A percentile compares a stretch with the other conserved stretches of the same genome.
These are phyloP conservation scores for Ailurus styani DNA, from an alignment of 2,113 vertebrate species.

Conservation along the genomic window DNA sequence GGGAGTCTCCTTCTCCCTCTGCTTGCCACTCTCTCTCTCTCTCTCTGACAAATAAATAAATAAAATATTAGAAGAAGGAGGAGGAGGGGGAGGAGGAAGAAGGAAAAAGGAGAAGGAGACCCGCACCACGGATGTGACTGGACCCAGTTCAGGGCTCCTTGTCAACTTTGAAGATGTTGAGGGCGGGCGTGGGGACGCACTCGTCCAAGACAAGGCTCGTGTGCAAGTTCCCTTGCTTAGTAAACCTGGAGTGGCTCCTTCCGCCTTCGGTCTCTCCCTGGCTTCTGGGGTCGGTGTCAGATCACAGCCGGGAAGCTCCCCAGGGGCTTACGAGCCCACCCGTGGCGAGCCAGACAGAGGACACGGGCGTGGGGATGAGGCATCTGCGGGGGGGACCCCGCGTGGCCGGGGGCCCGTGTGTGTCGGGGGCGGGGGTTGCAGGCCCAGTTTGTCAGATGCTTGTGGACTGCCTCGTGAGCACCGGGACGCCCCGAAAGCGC, in stretches of 20 bases:
- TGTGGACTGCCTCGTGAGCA: no score
- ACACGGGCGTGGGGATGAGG: neutral
- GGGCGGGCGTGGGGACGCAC: accelerated
- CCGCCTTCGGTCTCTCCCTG: neutral
- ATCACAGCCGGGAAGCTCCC: neutral
- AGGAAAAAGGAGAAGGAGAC: no score
- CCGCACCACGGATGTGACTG: no score
- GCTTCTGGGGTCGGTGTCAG: neutral
- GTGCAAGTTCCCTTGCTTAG: neutral
- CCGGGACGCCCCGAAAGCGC: no score
- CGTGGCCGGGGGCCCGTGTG: no score
- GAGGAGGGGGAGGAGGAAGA: no score
- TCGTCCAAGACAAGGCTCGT: neutral
- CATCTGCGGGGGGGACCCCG: neutral
- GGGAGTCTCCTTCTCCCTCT: no score
- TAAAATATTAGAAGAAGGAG: no score
- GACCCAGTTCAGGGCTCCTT: neutral
- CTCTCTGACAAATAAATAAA: no score
- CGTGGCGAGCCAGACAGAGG: neutral
- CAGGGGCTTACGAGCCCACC: neutral
- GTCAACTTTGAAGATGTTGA: neutral
- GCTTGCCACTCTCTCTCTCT: no score
- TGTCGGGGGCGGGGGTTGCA: no score
- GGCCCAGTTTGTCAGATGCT: no score
- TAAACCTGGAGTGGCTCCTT: neutral